Percentiles rank a stretch among this genome's conserved stretches.
These are phyloP conservation scores for Xenopus tropicalis DNA, from an alignment of 2,113 vertebrate genomes.

Conservation along the genomic window UCB_Xtro_10.0 CM004444.2:106047001-106047500, in stretches of 20 bases:
- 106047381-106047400: conserved; percentile 59
- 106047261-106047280: conserved; percentile 69
- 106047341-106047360: conserved; percentile 32
- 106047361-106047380: conserved; percentile 48
- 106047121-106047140: conserved; percentile 46
- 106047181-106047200: conserved; percentile 58
- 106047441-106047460: conserved; percentile 45
- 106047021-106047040: conserved; percentile 57
- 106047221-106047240: too few relatives aligned
- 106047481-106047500: conserved; percentile 60
- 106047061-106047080: conserved; percentile 63
- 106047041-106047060: conserved; percentile 41
- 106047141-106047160: conserved; percentile 63
- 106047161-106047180: conserved; percentile 39
- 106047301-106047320: conserved; percentile 50
- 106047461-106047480: conserved; percentile 36
- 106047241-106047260: conserved; percentile 62
- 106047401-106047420: conserved; percentile 53
- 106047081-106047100: conserved; percentile 52
- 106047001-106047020: conserved; percentile 62
- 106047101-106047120: conserved; percentile 59
- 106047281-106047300: conserved; percentile 51
- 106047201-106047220: conserved; percentile 44
- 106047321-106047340: conserved; percentile 59
- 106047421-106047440: conserved; percentile 30